Conservation (phyloP, 1,140 invertebrate genomes). For the Thaumetopoea pityocampa region DNA sequence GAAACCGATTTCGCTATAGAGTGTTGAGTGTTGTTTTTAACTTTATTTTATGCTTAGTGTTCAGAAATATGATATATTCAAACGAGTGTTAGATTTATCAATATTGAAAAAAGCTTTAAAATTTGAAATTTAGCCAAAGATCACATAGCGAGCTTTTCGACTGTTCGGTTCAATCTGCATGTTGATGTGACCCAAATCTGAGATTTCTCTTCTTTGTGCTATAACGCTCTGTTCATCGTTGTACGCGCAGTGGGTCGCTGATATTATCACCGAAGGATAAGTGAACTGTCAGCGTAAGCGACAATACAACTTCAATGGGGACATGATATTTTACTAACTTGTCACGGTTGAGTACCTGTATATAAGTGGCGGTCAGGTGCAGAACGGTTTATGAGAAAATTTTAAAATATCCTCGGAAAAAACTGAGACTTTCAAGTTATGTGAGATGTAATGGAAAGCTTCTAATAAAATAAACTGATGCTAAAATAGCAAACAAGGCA, state of each 20-base stretch:
- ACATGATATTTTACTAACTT: constrained; percentile 43
- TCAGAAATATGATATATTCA: constrained; percentile 12
- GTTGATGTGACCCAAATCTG: constrained; percentile 79
- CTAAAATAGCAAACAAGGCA: no score
- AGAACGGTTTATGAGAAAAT: constrained; percentile 13
- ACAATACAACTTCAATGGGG: constrained; percentile 14
- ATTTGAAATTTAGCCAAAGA: constrained; percentile 13
- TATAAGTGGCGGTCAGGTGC: constrained; percentile 41
- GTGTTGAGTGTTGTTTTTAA: constrained; percentile 49
- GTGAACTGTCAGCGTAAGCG: constrained; percentile 6
- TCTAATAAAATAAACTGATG: no score
- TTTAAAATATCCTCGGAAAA: constrained; percentile 13
- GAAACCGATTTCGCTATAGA: constrained; percentile 65
- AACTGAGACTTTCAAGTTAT: background rate
- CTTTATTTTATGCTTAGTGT: constrained; percentile 18
- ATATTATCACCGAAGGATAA: constrained; percentile 1
- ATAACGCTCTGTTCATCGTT: constrained; percentile 32
- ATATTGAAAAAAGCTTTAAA: constrained; percentile 6
- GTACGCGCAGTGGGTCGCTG: constrained; percentile 20
- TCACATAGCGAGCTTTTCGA: constrained; percentile 27
- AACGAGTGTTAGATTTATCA: constrained; percentile 12
- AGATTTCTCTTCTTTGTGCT: constrained; percentile 71
- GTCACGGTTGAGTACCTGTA: constrained; percentile 59
- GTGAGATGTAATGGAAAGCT: no score
- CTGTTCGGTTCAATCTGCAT: constrained; percentile 73